Evolutionary conservation across 2,113 vertebrate genomes (phyloP), one percentile per base, ranked within the genome.

Genomic region (Carollia perspicillata): DNA sequence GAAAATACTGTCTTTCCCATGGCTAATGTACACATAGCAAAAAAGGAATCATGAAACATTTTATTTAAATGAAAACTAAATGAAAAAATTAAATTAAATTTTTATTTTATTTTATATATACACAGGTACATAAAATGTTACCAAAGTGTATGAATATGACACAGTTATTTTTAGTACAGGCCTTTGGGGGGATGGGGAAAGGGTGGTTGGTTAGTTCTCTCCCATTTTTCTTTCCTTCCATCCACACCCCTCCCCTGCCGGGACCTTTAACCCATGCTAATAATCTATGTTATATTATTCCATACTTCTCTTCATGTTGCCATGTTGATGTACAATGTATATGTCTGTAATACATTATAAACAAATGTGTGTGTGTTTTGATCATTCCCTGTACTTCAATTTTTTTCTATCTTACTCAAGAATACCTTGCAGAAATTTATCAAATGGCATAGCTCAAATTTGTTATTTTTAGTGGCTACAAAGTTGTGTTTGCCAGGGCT

Each of bases 1-100:
- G 53, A 72, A 91, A 72, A 92, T 95, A 95, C 72, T 87, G 86
- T 93, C 89, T 92, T 97, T 97, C 89, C 78, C 89, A 74, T 97
- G 60, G 74, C 72, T 95, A 33, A 84, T 55, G n/a, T 69, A 89
- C 28, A 83, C 55, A 78, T 26, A 80, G 18, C 60, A 83, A 49
- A 60, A 95, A 95, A 90, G 85, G 78, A 90, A n/a, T 71, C 40
- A 74, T 87, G 78, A 88, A 95, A 81, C n/a, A 3, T 40, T 66
- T 95, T 49, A 75, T 63, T 89, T 89, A 47, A 77, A 75, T 47
- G 8, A 88, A 60, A 44, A 58, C 20, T 8, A 85, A 85, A 42
- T 71, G 5, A 86, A 86, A 79, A 79, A 9, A 40, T 78, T 80
- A 30, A 88, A 60, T 90, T 72, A 77, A 83, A 75, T 58, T 44